These are phyloP conservation scores for Lithophane leautieri DNA, from an alignment of 2,888 invertebrate species.

Conservation along the genomic window DNA sequence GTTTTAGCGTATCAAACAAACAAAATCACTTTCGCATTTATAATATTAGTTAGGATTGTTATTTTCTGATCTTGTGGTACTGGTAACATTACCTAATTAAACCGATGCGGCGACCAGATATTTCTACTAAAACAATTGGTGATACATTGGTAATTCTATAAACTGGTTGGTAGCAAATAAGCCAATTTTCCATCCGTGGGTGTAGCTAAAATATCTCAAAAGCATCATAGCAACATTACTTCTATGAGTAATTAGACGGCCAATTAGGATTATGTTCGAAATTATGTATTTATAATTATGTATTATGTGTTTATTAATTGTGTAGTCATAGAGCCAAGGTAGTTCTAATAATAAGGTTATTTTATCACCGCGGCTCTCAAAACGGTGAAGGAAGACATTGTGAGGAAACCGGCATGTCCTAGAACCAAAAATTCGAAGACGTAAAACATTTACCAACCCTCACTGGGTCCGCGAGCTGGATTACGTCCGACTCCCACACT, in stretches of 20 bases:
- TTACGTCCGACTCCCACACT: too few relatives aligned
- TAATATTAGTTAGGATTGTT: too few relatives aligned
- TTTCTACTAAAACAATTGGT: too few relatives aligned
- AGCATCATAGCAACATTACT: not conserved
- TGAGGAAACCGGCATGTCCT: not conserved
- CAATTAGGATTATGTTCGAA: slow-evolving; percentile 7
- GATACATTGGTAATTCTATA: not conserved
- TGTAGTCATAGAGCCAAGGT: not conserved
- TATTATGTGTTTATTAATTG: not conserved
- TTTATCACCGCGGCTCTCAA: not conserved
- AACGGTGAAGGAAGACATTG: not conserved
- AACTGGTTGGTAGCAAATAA: not conserved
- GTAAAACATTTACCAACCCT: not conserved
- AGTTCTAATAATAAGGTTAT: not conserved
- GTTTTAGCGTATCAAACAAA: too few relatives aligned
- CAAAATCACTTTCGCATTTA: too few relatives aligned
- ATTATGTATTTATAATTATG: not conserved
- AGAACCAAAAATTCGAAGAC: not conserved
- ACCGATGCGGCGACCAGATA: not conserved
- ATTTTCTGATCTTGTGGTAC: not conserved
- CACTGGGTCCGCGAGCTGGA: not conserved
- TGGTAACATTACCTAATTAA: not conserved
- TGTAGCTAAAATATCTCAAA: not conserved
- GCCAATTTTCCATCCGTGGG: not conserved
- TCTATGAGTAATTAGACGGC: not conserved